Evolutionary conservation across 1,140 invertebrate species (phyloP).

Genomic region (Saccostrea echinata): DNA sequence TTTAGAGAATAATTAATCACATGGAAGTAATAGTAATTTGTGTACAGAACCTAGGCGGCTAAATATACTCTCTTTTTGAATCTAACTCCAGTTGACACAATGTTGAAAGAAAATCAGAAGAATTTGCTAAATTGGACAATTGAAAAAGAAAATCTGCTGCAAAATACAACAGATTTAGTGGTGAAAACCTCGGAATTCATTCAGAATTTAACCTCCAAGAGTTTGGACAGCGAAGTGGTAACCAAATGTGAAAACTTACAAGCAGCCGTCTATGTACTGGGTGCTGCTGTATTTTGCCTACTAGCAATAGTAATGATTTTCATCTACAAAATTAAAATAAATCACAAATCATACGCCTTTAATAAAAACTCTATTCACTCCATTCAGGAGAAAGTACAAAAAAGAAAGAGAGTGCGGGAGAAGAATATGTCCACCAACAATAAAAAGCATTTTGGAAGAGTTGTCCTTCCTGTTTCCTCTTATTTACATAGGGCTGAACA

Average conservation of each 20-base stretch:
- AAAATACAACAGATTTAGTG: neutral
- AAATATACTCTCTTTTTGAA: too few relatives aligned
- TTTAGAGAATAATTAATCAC: too few relatives aligned
- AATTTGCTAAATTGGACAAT: neutral
- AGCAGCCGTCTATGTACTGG: neutral
- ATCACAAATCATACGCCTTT: neutral
- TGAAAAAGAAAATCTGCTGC: neutral
- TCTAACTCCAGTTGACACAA: neutral
- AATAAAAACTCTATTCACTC: neutral
- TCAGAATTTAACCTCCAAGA: neutral
- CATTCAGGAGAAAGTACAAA: neutral
- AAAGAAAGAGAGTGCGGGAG: neutral
- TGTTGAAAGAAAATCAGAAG: neutral
- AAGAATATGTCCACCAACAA: neutral
- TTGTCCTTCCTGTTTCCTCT: neutral
- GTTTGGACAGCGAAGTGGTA: neutral
- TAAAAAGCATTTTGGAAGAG: conserved; percentile 10
- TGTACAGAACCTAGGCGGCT: too few relatives aligned
- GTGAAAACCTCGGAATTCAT: neutral
- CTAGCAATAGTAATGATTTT: neutral
- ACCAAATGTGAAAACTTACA: neutral
- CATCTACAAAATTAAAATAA: neutral
- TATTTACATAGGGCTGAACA: neutral
- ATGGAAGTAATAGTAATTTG: too few relatives aligned
- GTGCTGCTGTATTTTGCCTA: neutral